These are phyloP conservation scores for Pterocles burchelli DNA, from an alignment of 2,113 vertebrate genomes.

Conservation along the genomic window DNA sequence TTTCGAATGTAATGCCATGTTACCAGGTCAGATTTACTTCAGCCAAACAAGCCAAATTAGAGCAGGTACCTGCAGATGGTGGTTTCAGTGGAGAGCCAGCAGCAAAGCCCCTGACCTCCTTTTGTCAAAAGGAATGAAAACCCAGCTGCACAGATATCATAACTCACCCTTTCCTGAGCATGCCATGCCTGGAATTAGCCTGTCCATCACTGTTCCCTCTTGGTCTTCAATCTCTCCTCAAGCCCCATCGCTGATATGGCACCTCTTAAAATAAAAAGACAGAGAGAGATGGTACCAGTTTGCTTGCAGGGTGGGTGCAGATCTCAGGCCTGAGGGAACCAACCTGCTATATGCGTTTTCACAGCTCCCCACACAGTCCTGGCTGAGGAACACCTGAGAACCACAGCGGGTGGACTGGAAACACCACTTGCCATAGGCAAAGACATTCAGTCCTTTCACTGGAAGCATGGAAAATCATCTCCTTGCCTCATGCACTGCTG, in stretches of 20 bases:
- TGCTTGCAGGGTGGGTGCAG: background rate
- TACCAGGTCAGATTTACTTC: background rate
- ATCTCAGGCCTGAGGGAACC: background rate
- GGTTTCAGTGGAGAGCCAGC: background rate
- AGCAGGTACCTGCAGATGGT: background rate
- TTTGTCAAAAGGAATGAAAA: background rate
- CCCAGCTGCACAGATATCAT: background rate
- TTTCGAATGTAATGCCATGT: rapidly evolving
- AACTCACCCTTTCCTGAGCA: background rate
- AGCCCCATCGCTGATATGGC: background rate
- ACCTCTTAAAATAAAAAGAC: background rate
- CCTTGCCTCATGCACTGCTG: background rate
- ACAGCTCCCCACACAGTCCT: background rate
- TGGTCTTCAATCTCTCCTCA: background rate
- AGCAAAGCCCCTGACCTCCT: background rate
- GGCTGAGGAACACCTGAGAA: background rate
- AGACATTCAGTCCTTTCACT: background rate
- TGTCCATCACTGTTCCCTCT: background rate
- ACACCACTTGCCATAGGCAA: background rate
- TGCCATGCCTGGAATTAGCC: background rate
- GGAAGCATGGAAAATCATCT: background rate
- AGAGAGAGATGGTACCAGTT: background rate
- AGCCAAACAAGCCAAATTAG: background rate
- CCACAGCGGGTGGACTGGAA: rapidly evolving
- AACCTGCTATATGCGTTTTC: background rate